Conservation (phyloP, 1,140 invertebrate genomes). For the Heliconius congener region DNA sequence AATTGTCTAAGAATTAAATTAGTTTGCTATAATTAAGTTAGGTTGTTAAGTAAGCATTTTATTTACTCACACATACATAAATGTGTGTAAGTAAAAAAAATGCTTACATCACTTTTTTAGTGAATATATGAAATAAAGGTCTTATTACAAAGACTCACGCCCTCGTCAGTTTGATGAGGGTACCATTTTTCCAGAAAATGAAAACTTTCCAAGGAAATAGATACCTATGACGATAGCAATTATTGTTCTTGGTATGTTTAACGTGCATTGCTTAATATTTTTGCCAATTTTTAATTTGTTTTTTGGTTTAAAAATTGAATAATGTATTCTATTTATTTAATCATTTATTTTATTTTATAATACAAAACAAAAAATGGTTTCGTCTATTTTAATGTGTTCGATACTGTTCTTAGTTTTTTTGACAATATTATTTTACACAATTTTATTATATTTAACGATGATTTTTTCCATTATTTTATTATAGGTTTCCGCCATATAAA, state of each 20-base stretch:
- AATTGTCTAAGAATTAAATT: too few species aligned
- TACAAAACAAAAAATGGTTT: too few species aligned
- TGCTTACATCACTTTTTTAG: neutral
- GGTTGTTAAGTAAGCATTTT: neutral
- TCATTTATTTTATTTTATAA: too few species aligned
- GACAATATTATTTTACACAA: neutral
- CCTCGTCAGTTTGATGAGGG: constrained; percentile 27
- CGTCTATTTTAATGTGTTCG: too few species aligned
- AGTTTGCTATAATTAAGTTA: neutral
- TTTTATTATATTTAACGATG: too few species aligned
- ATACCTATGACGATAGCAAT: neutral
- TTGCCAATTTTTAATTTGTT: neutral
- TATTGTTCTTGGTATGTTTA: neutral
- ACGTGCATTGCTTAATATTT: neutral
- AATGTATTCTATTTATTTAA: too few species aligned
- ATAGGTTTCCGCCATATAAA: too few species aligned
- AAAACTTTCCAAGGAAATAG: constrained; percentile 1
- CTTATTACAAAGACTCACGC: constrained; percentile 2
- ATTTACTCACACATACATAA: too few species aligned
- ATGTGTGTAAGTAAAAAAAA: neutral
- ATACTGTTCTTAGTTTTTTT: neutral
- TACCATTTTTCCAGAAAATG: constrained; percentile 21
- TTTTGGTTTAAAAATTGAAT: neutral
- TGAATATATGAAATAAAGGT: neutral
- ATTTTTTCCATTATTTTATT: too few species aligned